Conservation (phyloP, 2,888 invertebrate species). For the Tetragonisca angustula region DNA sequence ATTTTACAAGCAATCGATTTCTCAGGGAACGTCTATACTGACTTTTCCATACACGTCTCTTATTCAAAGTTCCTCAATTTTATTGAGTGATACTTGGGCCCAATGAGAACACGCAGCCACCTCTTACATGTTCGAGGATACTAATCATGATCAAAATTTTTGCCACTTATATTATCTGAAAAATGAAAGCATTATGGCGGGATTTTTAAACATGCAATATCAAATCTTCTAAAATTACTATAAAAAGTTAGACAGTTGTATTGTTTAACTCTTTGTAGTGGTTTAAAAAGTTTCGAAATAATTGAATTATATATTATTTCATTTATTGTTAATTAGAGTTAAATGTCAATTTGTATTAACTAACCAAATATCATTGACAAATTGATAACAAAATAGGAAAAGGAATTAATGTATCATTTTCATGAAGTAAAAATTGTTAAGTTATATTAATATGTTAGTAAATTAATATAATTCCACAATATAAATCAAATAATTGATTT, state of each 20-base stretch:
- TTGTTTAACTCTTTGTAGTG: background rate
- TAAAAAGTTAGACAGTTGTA: background rate
- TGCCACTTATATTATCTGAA: background rate
- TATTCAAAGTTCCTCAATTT: constrained; percentile 4
- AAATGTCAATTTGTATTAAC: background rate
- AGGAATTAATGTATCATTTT: background rate
- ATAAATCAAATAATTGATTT: background rate
- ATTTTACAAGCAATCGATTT: constrained; percentile 1
- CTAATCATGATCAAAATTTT: background rate
- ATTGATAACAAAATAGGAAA: background rate
- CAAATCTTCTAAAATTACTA: background rate
- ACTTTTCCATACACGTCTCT: background rate
- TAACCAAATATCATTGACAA: background rate
- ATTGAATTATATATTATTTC: background rate
- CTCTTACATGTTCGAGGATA: background rate
- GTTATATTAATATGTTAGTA: background rate
- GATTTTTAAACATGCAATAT: background rate
- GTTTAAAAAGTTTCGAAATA: background rate
- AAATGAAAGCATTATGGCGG: background rate
- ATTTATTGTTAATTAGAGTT: background rate
- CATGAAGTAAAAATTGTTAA: no score
- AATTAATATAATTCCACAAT: background rate
- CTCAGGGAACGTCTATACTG: background rate
- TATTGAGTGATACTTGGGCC: background rate
- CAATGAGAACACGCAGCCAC: background rate